Evolutionary conservation across 2,888 invertebrate genomes (phyloP).

Genomic region (Aromia moschata): DNA sequence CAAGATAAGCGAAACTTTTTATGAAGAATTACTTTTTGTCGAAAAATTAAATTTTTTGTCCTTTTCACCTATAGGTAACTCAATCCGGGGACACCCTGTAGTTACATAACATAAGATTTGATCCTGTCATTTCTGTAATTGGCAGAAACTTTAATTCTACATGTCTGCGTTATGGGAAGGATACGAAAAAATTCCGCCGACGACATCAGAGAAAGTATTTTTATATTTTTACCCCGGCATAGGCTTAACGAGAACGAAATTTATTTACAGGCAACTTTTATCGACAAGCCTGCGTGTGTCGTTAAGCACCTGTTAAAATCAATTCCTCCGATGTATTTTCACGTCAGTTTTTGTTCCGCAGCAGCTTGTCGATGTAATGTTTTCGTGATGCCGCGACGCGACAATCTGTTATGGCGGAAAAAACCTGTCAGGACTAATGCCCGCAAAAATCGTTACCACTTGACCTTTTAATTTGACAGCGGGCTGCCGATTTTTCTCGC

Average conservation of each 20-base stretch:
- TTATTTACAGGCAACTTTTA: conserved; percentile 28
- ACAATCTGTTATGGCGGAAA: conserved; percentile 19
- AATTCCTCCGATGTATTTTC: conserved; percentile 25
- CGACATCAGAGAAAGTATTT: too few species aligned
- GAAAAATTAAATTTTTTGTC: too few species aligned
- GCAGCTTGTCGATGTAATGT: conserved; percentile 12
- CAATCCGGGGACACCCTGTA: too few species aligned
- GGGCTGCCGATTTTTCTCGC: background rate
- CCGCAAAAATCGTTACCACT: conserved; percentile 6
- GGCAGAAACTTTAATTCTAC: too few species aligned
- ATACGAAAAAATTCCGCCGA: too few species aligned
- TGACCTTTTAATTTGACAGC: conserved; percentile 16
- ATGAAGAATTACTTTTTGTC: too few species aligned
- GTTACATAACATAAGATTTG: too few species aligned
- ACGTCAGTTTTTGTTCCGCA: conserved; percentile 7
- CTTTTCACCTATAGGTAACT: too few species aligned
- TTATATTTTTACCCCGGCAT: conserved; percentile 14
- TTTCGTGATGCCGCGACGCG: conserved; percentile 1
- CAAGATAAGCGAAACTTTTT: too few species aligned
- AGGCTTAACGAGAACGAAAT: background rate
- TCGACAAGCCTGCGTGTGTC: conserved; percentile 31
- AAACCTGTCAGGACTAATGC: conserved; percentile 18
- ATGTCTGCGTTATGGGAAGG: too few species aligned
- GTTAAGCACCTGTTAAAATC: conserved; percentile 32
- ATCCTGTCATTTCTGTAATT: too few species aligned